phyloP scores from a whole-genome alignment of 2,797 vertebrate genomes.

The Linurgus olivaceus region DNA sequence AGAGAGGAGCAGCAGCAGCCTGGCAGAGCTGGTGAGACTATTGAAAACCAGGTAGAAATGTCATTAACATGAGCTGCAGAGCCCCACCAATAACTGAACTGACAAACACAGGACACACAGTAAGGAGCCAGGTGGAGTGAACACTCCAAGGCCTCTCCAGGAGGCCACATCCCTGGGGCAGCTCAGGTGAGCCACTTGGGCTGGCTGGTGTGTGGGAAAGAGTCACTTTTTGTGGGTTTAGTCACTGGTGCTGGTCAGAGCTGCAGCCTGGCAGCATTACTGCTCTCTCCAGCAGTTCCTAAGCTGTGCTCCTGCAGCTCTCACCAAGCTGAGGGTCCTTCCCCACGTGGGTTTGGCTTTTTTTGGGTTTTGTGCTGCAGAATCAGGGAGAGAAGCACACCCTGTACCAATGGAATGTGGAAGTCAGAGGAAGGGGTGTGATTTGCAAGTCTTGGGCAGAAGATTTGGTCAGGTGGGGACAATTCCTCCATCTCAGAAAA shows the following conservation, averaged over 20 bases:
- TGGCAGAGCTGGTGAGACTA: not conserved
- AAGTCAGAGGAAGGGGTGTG: not conserved
- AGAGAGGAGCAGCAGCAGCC: not conserved
- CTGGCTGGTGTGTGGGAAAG: not conserved
- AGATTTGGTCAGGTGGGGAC: not conserved
- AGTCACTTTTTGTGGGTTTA: not conserved
- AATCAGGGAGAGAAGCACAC: not conserved
- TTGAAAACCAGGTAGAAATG: not conserved
- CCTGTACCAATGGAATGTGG: rapidly evolving
- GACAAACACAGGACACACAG: not conserved
- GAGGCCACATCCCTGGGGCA: not conserved
- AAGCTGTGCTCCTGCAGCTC: rapidly evolving
- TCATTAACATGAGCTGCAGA: not conserved
- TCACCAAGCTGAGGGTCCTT: not conserved
- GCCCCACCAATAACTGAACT: not conserved
- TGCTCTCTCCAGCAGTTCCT: not conserved
- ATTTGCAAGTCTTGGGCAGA: not conserved
- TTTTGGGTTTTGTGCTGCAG: not conserved
- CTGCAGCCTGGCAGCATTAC: not conserved
- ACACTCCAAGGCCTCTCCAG: not conserved
- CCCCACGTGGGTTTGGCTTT: not conserved
- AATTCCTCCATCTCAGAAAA: not conserved
- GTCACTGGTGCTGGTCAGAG: not conserved
- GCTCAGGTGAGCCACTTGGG: not conserved
- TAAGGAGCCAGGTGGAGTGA: not conserved